Percentiles rank a stretch among this genome's conserved stretches.
Evolutionary conservation across 2,797 vertebrate genomes (phyloP).

Genomic region (Cuculus canorus): DNA sequence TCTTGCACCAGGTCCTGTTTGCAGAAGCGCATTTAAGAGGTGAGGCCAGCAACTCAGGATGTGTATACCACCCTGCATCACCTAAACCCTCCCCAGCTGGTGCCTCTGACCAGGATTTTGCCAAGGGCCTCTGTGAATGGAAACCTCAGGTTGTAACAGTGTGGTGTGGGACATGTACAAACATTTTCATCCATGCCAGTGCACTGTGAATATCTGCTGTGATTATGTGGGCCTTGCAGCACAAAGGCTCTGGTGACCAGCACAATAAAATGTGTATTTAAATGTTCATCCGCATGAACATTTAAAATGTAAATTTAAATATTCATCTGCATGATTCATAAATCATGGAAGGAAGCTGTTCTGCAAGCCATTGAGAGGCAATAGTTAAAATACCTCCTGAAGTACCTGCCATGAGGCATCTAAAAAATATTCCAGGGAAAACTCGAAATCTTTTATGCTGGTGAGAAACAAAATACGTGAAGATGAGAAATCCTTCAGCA

Average conservation of each 20-base stretch:
- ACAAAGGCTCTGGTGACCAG: not conserved
- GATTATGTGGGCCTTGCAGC: not conserved
- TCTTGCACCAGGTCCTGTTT: fast-evolving
- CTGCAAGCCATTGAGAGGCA: not conserved
- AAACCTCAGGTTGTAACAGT: not conserved
- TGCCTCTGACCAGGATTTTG: fast-evolving
- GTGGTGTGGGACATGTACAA: fast-evolving
- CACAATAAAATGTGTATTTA: not conserved
- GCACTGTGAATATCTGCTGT: not conserved
- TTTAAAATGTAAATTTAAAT: too few species aligned
- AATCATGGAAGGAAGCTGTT: not conserved
- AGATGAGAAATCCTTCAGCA: not conserved
- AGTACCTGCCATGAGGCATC: not conserved
- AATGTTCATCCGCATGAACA: too few species aligned
- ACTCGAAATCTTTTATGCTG: not conserved
- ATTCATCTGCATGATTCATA: not conserved
- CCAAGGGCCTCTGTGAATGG: not conserved
- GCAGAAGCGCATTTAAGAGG: not conserved
- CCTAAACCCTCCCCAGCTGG: fast-evolving
- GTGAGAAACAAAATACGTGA: not conserved
- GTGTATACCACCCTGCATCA: fast-evolving
- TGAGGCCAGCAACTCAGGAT: fast-evolving
- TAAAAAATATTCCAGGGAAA: not conserved
- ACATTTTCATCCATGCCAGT: fast-evolving
- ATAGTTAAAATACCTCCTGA: not conserved